Percentiles rank a stretch among this genome's conserved stretches.
These are phyloP conservation scores for Trypoxylus dichotomus DNA, from an alignment of 1,140 invertebrate species.

Conservation along the genomic window DNA sequence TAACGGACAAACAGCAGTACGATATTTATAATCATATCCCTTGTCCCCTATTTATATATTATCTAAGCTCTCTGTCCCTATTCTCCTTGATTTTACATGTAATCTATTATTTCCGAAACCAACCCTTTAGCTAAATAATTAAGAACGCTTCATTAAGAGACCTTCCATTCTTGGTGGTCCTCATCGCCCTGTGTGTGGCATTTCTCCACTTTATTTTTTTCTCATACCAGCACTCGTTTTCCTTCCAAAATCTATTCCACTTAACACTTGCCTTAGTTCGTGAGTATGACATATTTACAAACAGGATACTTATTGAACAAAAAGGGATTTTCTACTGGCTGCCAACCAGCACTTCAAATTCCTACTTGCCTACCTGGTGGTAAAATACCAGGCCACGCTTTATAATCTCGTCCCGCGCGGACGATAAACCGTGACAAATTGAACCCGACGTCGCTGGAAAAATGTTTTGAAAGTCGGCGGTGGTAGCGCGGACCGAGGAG, in stretches of 20 bases:
- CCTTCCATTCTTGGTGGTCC: background rate
- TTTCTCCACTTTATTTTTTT: background rate
- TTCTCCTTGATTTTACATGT: no score
- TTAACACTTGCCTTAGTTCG: background rate
- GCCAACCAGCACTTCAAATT: background rate
- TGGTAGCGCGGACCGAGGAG: background rate
- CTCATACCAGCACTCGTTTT: background rate
- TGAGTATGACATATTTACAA: background rate
- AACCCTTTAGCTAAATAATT: background rate
- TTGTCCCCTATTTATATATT: no score
- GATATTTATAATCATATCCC: no score
- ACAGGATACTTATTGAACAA: background rate
- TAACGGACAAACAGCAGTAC: no score
- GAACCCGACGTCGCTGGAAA: background rate
- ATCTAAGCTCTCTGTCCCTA: no score
- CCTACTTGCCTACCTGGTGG: background rate
- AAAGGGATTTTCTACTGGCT: background rate
- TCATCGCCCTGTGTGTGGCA: background rate
- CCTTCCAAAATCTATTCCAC: background rate
- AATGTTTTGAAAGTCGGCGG: conserved; percentile 17
- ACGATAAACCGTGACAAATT: conserved; percentile 17
- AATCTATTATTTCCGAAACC: background rate
- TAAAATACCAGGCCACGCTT: background rate
- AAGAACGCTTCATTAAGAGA: background rate
- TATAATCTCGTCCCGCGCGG: background rate